Conservation (phyloP, 30 jellyfish, hydroid and myxozoan genomes). For the Hydractinia symbiolongicarpus region DNA sequence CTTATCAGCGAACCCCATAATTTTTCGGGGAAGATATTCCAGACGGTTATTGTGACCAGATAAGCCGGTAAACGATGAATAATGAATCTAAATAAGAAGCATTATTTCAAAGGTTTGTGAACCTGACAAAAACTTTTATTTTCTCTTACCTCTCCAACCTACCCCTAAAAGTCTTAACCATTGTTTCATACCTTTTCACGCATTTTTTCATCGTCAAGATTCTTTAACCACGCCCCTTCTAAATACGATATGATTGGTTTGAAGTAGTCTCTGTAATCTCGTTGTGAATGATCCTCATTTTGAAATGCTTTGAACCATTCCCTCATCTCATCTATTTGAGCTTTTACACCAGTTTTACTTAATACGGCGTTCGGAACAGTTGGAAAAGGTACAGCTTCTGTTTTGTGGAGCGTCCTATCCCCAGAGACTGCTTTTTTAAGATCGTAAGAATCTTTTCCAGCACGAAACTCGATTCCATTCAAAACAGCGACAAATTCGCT, state of each 20-base stretch:
- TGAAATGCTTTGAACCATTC: not conserved
- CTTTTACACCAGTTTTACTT: not conserved
- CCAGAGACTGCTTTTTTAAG: not conserved
- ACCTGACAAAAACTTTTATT: not conserved
- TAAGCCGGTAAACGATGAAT: too few species aligned
- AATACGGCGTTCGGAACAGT: not conserved
- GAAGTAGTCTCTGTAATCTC: not conserved
- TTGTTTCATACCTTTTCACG: not conserved
- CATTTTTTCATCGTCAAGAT: not conserved
- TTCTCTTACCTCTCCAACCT: too few species aligned
- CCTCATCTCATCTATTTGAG: slow-evolving; percentile 9
- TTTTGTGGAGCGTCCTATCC: slow-evolving; percentile 1
- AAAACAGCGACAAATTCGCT: slow-evolving; percentile 14
- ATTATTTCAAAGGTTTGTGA: not conserved
- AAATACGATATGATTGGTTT: slow-evolving; percentile 1
- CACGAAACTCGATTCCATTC: slow-evolving; percentile 15
- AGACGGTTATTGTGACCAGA: not conserved
- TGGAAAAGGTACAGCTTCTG: not conserved
- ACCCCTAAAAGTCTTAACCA: not conserved
- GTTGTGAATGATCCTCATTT: not conserved
- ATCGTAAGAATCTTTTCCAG: not conserved
- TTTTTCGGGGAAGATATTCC: not conserved
- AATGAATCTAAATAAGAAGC: too few species aligned
- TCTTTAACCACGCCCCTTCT: slow-evolving; percentile 5
- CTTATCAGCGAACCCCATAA: not conserved